phyloP scores from a whole-genome alignment of 1,140 invertebrate genomes.

The Caenorhabditis latens region DNA sequence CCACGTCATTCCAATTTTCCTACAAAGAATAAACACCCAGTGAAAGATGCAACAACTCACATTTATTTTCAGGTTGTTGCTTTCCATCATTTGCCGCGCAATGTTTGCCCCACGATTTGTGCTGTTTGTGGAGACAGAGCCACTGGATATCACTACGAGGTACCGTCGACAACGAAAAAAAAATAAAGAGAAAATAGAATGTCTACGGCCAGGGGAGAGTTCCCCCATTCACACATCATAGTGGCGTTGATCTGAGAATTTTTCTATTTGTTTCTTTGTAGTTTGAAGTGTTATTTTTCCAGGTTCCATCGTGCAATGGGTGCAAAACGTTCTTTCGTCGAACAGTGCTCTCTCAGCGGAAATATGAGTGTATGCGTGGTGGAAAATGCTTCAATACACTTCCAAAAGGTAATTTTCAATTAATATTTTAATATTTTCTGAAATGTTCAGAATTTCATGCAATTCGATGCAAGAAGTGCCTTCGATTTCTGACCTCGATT shows the following conservation, averaged over 20 bases:
- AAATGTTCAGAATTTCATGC: background rate
- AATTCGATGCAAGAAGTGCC: background rate
- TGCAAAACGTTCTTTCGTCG: conserved; percentile 67
- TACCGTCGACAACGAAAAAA: background rate
- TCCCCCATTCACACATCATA: conserved; percentile 1
- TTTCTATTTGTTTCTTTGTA: background rate
- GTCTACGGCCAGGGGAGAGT: background rate
- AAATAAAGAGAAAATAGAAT: background rate
- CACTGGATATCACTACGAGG: conserved; percentile 62
- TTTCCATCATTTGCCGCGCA: conserved; percentile 55
- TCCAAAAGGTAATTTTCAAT: conserved; percentile 51
- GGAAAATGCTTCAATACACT: conserved; percentile 61
- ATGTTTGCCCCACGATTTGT: conserved; percentile 60
- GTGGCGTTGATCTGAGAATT: background rate
- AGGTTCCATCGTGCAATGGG: conserved; percentile 66
- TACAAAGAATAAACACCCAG: background rate
- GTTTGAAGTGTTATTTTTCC: conserved; percentile 18
- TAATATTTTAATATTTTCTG: too few species aligned
- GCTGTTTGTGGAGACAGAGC: conserved; percentile 60
- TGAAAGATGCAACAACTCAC: background rate
- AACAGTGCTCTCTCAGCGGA: conserved; percentile 61
- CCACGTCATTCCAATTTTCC: background rate
- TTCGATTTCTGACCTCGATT: background rate
- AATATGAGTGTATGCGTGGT: conserved; percentile 61
- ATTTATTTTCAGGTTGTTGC: conserved; percentile 54